phyloP scores from a whole-genome alignment of 2,797 vertebrate genomes.

The Chrosomus eos region DNA sequence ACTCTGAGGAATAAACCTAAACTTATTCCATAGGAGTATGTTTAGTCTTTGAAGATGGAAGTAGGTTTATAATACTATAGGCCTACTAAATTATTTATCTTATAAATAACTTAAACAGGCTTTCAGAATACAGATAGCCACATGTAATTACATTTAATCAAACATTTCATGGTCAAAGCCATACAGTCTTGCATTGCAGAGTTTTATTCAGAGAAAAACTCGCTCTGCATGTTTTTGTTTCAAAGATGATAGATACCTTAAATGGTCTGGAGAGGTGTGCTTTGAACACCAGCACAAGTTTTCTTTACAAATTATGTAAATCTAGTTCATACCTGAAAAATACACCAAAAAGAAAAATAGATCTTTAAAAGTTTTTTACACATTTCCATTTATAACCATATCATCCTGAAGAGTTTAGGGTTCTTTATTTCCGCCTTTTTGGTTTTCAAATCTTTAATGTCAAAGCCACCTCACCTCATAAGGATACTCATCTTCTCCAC shows the following conservation, averaged over 20 bases:
- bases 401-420: no score
- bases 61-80: constrained; percentile 9
- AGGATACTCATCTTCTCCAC: no score
- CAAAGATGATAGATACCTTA: background rate
- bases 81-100: constrained; percentile 33
- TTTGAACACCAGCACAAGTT: background rate
- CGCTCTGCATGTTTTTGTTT: background rate
- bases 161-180: background rate
- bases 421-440: no score
- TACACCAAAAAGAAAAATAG: no score
- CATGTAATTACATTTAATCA: constrained; percentile 3
- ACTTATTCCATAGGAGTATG: constrained; percentile 1
- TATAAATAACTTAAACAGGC: constrained; percentile 2
- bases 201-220: background rate
- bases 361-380: no score
- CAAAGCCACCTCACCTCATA: no score
- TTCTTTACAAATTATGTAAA: background rate
- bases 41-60: constrained; percentile 11
- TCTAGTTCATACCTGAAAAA: background rate
- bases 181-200: background rate
- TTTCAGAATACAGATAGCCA: background rate
- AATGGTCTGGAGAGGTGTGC: background rate
- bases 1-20: constrained; percentile 11
- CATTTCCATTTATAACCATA: no score
- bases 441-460: no score